Evolutionary conservation across 2,113 vertebrate species (phyloP), one percentile per base, ranked within the genome.

Genomic region (Bungarus multicinctus): DNA sequence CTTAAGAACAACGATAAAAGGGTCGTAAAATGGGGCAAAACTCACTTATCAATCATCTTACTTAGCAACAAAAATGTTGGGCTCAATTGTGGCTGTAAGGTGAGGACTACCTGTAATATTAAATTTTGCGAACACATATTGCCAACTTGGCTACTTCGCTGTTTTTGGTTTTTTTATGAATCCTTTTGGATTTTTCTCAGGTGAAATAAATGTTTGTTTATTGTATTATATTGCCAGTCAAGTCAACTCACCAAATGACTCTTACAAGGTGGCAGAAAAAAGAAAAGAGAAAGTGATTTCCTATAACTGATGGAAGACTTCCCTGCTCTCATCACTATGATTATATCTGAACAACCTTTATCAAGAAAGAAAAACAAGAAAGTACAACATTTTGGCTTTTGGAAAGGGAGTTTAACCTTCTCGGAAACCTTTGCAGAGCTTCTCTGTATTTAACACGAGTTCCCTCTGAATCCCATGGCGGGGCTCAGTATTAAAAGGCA

Each of bases 401-500:
- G 96, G 96, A 98, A 97, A 98, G 97, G 97, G 96, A 97, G 97
- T 97, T 97, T 98, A 98, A 98, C 98, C 98, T 98, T 98, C 97
- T 97, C 98, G 93, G 94, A 97, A 96, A 97, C 97, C 97, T 97
- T 50, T 50, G 47, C 47, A 50, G 47, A 50, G 47, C 47, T 98
- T 98, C 97, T 98, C 97, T 98, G 97, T 98, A 97, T 98, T 98
- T 98, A 97, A 98, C 97, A 98, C 97, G 98, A 98, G 97, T 98
- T 98, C 98, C 97, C 98, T 98, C 97, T 98, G 97, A 98, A 98
- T 98, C 98, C 98, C 98, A 97, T 97, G 98, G 98, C 97, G 97
- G 97, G 98, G 98, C 98, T 98, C 98, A 98, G 97, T 98, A 98
- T 98, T 98, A 98, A 98, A 98, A 98, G 98, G 97, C 97, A 85